Base-by-base conservation (phyloP, 2,888 invertebrate species). In the Drosophila barbarae region DNA sequence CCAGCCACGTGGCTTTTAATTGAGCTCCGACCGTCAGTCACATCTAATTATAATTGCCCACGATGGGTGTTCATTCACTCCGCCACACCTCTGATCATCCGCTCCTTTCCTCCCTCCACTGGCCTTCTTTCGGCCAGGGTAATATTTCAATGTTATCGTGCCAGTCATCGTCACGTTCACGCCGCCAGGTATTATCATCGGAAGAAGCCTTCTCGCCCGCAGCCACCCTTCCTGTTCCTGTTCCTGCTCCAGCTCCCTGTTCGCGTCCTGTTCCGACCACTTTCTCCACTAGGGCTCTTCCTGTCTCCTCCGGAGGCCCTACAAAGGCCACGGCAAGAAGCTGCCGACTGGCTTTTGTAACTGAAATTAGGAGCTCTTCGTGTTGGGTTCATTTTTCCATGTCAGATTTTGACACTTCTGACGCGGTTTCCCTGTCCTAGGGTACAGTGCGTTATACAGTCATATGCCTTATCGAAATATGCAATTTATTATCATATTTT, bases 31-130 rank as follows among this genome's bases (percentile, higher is more conserved):
- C 56, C 81, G 53, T 54, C 64, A 69, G 70, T 49, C 76, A 69
- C 73, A 72, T 82, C 82, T 82, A 84, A 84, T 84, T 81, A 84
- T 76, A 81, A 78, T 84, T 81, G 73, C 64, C 34, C 46, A 28
- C 44, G 53, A 49, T 59, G 52, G 52, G 34, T 34, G 60, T 41
- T 41, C 21, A 41, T 23, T 41, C 41, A 41, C 41, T 41, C 41
- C 41, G 23, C 13, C 41, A 13, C 41, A 23, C 41, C 41, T 41
- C 13, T 13, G 13, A 13, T 7, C 8, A 39, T 39, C 21, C 21
- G 12, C 30, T 18, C 12, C 10, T 12, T 10, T 12, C 7, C 18
- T 5, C 2, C 46, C 0, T 30, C 12, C 8, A 5, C 9, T 18
- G 30, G 30, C 0, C 32, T 46, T 13, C 18, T 35, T 35, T 21